phyloP scores from a whole-genome alignment of 2,797 vertebrate species.

The Alauda arvensis region DNA sequence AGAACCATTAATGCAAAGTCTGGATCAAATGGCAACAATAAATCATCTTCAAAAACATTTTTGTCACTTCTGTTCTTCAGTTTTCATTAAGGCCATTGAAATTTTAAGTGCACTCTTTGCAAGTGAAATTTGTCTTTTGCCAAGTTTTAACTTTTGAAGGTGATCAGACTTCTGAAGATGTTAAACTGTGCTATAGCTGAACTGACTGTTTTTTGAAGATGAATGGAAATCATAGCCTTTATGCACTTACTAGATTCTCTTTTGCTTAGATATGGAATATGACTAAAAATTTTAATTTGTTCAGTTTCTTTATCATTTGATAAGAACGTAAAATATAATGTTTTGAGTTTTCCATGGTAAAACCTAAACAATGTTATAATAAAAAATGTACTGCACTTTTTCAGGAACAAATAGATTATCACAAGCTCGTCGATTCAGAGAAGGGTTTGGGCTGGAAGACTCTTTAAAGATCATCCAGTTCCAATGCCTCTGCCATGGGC shows the following conservation, averaged over 20 bases:
- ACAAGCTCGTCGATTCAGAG: not conserved
- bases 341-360: not conserved
- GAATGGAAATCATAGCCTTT: not conserved
- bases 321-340: not conserved
- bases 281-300: not conserved
- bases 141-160: not conserved
- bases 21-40: not conserved
- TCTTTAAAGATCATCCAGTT: not conserved
- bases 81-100: constrained; percentile 12
- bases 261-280: not conserved
- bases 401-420: not conserved
- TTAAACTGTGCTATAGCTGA: not conserved
- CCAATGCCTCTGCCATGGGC: not conserved
- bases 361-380: not conserved
- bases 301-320: not conserved
- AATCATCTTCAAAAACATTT: constrained; percentile 12
- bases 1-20: not conserved
- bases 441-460: not conserved
- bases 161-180: not conserved
- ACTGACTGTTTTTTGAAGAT: not conserved
- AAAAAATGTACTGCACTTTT: not conserved
- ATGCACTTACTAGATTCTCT: not conserved
- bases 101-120: not conserved
- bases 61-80: not conserved
- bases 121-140: not conserved